Evolutionary conservation across 2,797 vertebrate genomes (phyloP).

Genomic region (Coreius guichenoti): DNA sequence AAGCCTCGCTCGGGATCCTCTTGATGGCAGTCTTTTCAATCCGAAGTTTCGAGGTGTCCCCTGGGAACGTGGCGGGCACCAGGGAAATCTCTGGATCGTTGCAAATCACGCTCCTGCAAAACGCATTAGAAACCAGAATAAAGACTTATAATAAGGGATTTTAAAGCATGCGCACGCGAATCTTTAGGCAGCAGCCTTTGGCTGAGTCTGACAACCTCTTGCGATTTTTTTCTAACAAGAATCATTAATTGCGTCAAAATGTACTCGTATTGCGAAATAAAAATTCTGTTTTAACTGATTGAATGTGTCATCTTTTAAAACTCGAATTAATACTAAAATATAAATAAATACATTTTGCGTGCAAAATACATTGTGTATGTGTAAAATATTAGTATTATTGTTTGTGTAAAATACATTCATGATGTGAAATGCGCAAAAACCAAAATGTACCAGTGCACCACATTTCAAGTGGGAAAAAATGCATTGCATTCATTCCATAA

Average conservation of each 20-base stretch:
- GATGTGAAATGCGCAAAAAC: background rate
- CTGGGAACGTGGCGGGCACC: constrained; percentile 88
- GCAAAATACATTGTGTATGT: background rate
- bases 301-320: background rate
- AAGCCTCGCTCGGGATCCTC: constrained; percentile 88
- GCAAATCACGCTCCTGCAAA: constrained; percentile 90
- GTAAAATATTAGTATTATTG: too few species aligned
- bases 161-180: background rate
- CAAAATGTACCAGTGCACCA: background rate
- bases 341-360: background rate
- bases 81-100: constrained; percentile 92
- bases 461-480: background rate
- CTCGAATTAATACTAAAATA: background rate
- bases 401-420: background rate
- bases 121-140: constrained; percentile 12
- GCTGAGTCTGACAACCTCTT: background rate
- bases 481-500: constrained; percentile 69
- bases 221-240: background rate
- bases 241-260: background rate
- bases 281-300: background rate
- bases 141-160: constrained; percentile 12
- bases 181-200: background rate
- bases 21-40: constrained; percentile 94
- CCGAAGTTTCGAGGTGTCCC: constrained; percentile 88
- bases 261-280: background rate